Conservation (phyloP, 2,113 vertebrate species). For the Bubalus kerabau region DNA sequence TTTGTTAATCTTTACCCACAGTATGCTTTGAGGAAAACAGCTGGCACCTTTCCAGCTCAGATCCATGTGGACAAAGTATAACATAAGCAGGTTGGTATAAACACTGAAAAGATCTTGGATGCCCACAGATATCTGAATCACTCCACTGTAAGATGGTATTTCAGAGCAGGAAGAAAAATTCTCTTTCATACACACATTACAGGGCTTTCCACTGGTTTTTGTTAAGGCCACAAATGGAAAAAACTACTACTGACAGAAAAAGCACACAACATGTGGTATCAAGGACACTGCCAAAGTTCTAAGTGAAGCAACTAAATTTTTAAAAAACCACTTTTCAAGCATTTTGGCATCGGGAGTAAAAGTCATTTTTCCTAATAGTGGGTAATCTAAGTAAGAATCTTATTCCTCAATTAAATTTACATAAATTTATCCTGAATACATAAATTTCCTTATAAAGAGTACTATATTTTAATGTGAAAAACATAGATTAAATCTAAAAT, state of each 20-base stretch:
- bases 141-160: constrained; percentile 32
- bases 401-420: not conserved
- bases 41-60: constrained; percentile 43
- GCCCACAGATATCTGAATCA: constrained; percentile 35
- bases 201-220: constrained; percentile 34
- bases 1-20: constrained; percentile 38
- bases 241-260: constrained; percentile 29
- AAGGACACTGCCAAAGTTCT: not conserved
- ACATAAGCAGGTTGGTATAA: constrained; percentile 53
- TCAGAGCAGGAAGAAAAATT: constrained; percentile 57
- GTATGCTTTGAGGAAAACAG: constrained; percentile 46
- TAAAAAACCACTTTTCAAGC: constrained; percentile 25
- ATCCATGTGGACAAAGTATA: constrained; percentile 39
- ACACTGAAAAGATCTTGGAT: constrained; percentile 47
- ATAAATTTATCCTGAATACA: not conserved
- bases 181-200: constrained; percentile 40
- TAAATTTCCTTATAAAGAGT: not conserved
- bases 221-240: constrained; percentile 50
- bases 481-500: not conserved
- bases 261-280: not conserved
- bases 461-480: constrained; percentile 23
- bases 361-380: constrained; percentile 5
- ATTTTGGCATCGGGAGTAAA: constrained; percentile 20
- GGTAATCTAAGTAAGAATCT: not conserved
- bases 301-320: not conserved